A percentile compares a stretch with the other conserved stretches of the same genome.
These are phyloP conservation scores for Agonopterix subpropinquella DNA, from an alignment of 2,888 invertebrate species.

Conservation along the genomic window DNA sequence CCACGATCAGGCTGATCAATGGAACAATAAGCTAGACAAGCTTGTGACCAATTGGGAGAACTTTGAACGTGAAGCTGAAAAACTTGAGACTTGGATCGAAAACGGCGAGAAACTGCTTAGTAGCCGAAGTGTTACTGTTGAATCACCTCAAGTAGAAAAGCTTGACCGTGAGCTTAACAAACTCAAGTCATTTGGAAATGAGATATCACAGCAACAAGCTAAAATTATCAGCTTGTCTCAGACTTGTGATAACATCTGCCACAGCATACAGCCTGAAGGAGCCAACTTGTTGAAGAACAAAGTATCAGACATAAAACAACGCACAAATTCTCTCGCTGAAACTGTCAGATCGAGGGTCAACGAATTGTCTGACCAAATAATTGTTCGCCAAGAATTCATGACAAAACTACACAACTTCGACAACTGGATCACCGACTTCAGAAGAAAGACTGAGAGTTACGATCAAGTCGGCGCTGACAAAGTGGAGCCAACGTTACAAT, in stretches of 20 bases:
- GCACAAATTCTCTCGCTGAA: conserved; percentile 85
- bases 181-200: conserved; percentile 87
- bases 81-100: conserved; percentile 86
- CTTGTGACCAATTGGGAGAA: conserved; percentile 87
- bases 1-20: conserved; percentile 86
- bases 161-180: conserved; percentile 85
- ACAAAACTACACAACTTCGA: conserved; percentile 86
- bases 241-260: conserved; percentile 85
- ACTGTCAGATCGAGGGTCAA: conserved; percentile 85
- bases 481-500: conserved; percentile 85
- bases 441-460: conserved; percentile 82
- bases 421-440: conserved; percentile 86
- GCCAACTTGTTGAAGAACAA: conserved; percentile 81
- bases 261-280: conserved; percentile 86
- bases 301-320: conserved; percentile 83
- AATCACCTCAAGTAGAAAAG: conserved; percentile 83
- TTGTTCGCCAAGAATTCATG: conserved; percentile 89
- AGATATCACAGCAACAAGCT: conserved; percentile 90
- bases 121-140: conserved; percentile 76
- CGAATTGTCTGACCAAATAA: conserved; percentile 86
- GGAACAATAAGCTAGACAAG: conserved; percentile 86
- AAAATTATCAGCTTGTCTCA: conserved; percentile 88
- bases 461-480: conserved; percentile 89
- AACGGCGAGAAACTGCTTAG: conserved; percentile 78
- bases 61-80: conserved; percentile 85